phyloP scores from a whole-genome alignment of 2,113 vertebrate species.

The Hyperoodon ampullatus region DNA sequence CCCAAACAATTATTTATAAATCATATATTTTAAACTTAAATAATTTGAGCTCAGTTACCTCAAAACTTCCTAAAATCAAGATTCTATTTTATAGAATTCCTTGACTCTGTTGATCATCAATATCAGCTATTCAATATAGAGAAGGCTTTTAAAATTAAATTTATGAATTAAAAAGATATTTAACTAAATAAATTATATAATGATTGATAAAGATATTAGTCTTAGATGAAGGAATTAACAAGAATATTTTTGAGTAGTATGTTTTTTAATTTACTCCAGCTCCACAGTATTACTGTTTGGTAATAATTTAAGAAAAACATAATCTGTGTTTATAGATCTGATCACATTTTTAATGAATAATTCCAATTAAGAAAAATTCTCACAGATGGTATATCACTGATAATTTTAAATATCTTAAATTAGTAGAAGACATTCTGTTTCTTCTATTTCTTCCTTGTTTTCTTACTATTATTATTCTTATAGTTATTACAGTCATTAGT shows the following conservation, averaged over 20 bases:
- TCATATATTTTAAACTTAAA: not conserved
- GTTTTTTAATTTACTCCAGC: not conserved
- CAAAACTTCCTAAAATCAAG: not conserved
- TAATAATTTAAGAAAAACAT: not conserved
- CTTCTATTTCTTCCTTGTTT: not conserved
- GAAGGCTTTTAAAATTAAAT: not conserved
- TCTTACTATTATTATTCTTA: not conserved
- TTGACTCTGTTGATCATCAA: not conserved
- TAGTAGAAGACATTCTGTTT: not conserved
- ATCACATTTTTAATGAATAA: constrained; percentile 6
- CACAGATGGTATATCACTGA: not conserved
- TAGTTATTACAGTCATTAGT: not conserved
- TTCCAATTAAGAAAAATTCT: not conserved
- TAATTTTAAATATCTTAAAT: not conserved
- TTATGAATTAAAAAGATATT: not conserved
- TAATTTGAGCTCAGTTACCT: not conserved
- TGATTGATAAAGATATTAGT: not conserved
- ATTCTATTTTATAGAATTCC: not conserved
- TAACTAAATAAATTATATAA: not conserved
- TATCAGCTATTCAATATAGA: not conserved
- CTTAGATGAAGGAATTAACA: not conserved
- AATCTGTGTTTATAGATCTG: not conserved
- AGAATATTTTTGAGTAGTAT: not conserved
- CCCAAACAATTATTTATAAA: not conserved
- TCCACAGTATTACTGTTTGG: not conserved